Conservation (phyloP, 2,797 vertebrate genomes). For the Luscinia luscinia region DNA sequence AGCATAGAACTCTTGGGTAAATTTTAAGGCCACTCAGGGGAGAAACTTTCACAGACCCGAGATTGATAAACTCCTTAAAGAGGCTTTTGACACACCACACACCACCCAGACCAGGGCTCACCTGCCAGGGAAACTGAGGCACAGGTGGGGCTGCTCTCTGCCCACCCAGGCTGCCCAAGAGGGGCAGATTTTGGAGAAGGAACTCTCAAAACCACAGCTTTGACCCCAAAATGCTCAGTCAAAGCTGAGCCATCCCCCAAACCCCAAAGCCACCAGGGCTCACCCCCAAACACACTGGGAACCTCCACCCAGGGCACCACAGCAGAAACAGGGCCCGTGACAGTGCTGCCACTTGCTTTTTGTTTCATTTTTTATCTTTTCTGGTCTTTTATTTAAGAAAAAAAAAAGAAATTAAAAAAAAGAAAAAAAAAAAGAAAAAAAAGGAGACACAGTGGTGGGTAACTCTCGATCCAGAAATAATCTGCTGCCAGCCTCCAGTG, state of each 20-base stretch:
- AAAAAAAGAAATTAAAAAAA: conserved; percentile 34
- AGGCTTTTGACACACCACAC: background rate
- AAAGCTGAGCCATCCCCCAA: background rate
- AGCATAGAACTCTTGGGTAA: background rate
- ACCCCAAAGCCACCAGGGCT: background rate
- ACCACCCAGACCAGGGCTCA: accelerated
- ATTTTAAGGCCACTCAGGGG: conserved; percentile 7
- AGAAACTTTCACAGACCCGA: background rate
- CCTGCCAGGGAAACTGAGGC: conserved; percentile 3
- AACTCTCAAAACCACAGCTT: background rate
- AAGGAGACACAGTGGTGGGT: conserved; percentile 77
- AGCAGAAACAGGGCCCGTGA: background rate
- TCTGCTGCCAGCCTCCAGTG: background rate
- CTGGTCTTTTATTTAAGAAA: conserved; percentile 72
- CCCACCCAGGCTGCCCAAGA: background rate
- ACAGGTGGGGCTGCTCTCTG: background rate
- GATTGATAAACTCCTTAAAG: background rate
- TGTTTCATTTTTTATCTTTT: background rate
- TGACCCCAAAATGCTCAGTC: background rate
- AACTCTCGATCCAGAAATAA: conserved; percentile 58
- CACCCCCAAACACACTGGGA: background rate
- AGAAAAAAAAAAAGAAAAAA: background rate
- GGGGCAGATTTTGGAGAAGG: background rate
- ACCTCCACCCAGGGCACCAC: accelerated
- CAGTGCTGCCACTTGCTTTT: background rate